phyloP scores from a whole-genome alignment of 2,113 vertebrate species.

The Scomber colias region DNA sequence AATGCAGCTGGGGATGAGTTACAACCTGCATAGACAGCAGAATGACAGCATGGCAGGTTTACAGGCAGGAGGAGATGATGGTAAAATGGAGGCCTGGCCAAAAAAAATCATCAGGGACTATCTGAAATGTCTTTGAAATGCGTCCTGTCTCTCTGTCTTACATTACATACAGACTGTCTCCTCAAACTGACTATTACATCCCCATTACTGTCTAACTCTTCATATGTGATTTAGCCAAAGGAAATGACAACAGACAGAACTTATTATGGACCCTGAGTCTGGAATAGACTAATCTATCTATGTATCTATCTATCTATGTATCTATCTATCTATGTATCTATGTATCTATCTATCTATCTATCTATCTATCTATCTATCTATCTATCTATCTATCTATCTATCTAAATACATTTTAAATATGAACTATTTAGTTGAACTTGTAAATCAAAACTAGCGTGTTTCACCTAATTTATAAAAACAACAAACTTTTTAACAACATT shows the following conservation, averaged over 20 bases:
- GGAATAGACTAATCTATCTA: no score
- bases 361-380: no score
- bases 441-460: not conserved
- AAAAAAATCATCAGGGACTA: constrained; percentile 38
- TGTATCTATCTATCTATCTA: no score
- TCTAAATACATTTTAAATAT: not conserved
- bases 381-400: no score
- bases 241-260: not conserved
- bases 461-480: no score
- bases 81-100: constrained; percentile 59
- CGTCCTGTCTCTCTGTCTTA: constrained; percentile 13
- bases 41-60: constrained; percentile 80
- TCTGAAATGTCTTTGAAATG: constrained; percentile 39
- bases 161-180: not conserved
- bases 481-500: no score
- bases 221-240: constrained; percentile 1
- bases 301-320: no score
- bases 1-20: constrained; percentile 77
- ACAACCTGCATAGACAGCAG: constrained; percentile 59
- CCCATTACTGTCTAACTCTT: constrained; percentile 24
- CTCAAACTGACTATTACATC: constrained; percentile 21
- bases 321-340: no score
- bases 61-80: constrained; percentile 60
- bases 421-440: not conserved
- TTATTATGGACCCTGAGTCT: no score